Base-by-base conservation (phyloP, 2,797 vertebrate species). In the Clarias fuscus region DNA sequence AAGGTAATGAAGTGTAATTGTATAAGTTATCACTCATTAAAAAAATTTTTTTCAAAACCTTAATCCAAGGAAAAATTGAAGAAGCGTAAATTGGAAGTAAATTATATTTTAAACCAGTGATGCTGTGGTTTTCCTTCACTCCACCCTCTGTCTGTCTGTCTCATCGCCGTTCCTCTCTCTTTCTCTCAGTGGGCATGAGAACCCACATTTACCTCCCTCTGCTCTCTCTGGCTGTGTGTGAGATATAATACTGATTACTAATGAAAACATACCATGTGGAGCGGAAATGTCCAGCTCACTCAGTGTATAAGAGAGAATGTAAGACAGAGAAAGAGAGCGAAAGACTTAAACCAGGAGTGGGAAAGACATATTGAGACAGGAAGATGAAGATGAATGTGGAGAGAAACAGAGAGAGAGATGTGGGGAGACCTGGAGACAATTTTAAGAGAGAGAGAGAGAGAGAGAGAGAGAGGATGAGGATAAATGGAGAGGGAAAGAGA, bases 181-280 rank as follows among this genome's bases (percentile, higher is more conserved):
- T 40, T 27, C 81, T 75, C 24, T 82, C 30, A 61, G 70, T 88
- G 84, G 83, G 40, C 20, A 11, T 82, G 15, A 4, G 79, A 17
- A 73, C 59, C 40, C 80, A 78, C 56, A 20, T 62, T 88, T 78
- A 83, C 61, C 82, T 87, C 76, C 71, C 82, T 71, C 64, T 73
- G 30, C 68, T 73, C 37, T 72, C 70, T 67, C 73, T 79, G 79
- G 86, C 89, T 33, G 53, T 1, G 13, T 91, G 89, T 90, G 90
- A 84, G 65, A 79, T 82, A 61, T 58, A 43, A 56, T 78, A 40
- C 58, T 73, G 30, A 72, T 65, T 64, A 53, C n/a, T 37, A 75
- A 8, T 73, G 27, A 61, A 79, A 40, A 62, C 58, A 79, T 24
- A 17, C 53, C 67, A 14, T n/a, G 84, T 68, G 33, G 30, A 13